phyloP scores from a whole-genome alignment of 2,113 vertebrate species.

The Semnopithecus entellus region DNA sequence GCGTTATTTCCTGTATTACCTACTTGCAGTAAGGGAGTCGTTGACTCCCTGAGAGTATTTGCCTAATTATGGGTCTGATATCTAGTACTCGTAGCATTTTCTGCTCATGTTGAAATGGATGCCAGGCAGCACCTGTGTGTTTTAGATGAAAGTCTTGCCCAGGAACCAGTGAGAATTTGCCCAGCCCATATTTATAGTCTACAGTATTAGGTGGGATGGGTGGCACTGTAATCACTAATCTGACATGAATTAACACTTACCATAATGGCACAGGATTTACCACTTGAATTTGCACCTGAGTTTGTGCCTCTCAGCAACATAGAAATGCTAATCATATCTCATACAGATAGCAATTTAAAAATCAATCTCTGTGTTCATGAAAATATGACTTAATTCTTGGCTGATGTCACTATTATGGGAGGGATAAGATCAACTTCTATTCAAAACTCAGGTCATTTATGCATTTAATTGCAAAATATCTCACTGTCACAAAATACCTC shows the following conservation, averaged over 20 bases:
- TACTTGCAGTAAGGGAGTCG: background rate
- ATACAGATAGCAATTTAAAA: constrained; percentile 69
- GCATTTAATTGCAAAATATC: background rate
- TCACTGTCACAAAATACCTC: background rate
- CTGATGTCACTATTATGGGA: constrained; percentile 53
- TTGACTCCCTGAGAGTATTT: background rate
- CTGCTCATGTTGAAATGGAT: background rate
- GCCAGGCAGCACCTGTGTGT: background rate
- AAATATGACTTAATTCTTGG: constrained; percentile 71
- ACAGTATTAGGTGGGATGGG: constrained; percentile 20
- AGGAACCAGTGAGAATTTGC: background rate
- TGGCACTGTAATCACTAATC: constrained; percentile 42
- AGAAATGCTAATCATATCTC: constrained; percentile 67
- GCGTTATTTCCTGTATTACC: background rate
- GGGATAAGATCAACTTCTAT: constrained; percentile 3
- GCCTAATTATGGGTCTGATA: background rate
- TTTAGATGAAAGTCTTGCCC: background rate
- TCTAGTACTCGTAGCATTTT: background rate
- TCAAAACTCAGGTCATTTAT: constrained; percentile 42
- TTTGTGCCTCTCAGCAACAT: constrained; percentile 52
- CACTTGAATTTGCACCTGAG: constrained; percentile 66
- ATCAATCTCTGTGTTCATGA: constrained; percentile 63
- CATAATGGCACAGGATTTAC: constrained; percentile 46
- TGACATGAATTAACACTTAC: constrained; percentile 58
- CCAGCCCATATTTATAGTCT: background rate